Base-by-base conservation (phyloP, 1,140 invertebrate genomes). In the Pseudachorutes palmiensis region DNA sequence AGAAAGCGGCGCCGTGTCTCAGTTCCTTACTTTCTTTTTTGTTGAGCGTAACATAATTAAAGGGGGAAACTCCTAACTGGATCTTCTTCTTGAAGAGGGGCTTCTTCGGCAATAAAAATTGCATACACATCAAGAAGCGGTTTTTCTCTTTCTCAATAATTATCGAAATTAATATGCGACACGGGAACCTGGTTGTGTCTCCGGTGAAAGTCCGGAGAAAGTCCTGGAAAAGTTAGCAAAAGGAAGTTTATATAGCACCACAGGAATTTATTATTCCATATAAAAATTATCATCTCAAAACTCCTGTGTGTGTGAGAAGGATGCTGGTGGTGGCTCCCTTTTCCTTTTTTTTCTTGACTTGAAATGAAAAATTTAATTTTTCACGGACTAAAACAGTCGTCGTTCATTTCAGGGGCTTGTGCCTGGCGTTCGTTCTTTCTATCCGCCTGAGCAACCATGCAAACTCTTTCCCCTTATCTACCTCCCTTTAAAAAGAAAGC, bases 161-260 rank as follows among this genome's bases (percentile, higher is more conserved):
- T 76, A 74, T 73, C 70, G 73, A 70, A 76, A 75, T 76, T 76
- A 76, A 76, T 76, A 76, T 75, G 74, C 73, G 68, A 69, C 51
- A 73, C 68, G 68, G 30, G 26, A 29, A 30, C 51, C 24, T 55
- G 12, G 24, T 55, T 55, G 9, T 55, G 36, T 14, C 14, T 55
- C 12, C 14, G 24, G 24, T 12, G 51, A 5, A 55, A 22, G 28
- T 2, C 36, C 12, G 33, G 29, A 63, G 61, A 9, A 36, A 64
- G 41, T 2, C n/a, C n/a, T 12, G 33, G 62, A n/a, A 26, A 49
- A 64, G 19, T 14, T 64, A 57, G 51, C 24, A 19, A 19, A 55
- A 49, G 68, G 62, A 69, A 72, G 67, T 72, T 72, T 67, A 55
- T 9, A 19, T 12, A 19, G 36, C 29, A 70, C 69, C 72, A 73